A percentile compares a stretch with the other conserved stretches of the same genome.
These are phyloP conservation scores for Cryptotis parvus DNA, from an alignment of 2,113 vertebrate species.

Conservation along the genomic window DNA sequence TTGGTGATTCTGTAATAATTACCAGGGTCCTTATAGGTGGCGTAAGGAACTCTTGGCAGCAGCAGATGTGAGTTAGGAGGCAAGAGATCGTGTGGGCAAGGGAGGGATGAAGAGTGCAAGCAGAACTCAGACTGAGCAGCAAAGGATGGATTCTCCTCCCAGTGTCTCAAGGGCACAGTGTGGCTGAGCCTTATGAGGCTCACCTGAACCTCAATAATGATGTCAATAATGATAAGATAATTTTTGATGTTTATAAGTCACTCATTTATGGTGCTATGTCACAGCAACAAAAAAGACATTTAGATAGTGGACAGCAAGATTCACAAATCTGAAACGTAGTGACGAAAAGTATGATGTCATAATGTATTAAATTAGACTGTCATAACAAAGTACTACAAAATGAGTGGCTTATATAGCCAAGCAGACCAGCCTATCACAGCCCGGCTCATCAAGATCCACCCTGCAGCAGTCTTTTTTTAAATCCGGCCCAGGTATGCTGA, in stretches of 20 bases:
- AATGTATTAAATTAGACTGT: not conserved
- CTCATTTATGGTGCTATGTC: not conserved
- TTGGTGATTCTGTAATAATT: not conserved
- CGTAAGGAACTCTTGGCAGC: not conserved
- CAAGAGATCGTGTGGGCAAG: not conserved
- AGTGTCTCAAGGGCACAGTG: not conserved
- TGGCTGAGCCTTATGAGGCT: not conserved
- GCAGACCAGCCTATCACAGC: too few relatives aligned
- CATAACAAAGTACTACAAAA: too few relatives aligned
- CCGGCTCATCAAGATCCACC: too few relatives aligned
- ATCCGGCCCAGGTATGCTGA: too few relatives aligned
- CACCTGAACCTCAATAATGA: not conserved
- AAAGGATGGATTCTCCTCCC: not conserved
- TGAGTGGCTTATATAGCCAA: too few relatives aligned
- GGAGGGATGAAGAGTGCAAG: fast-evolving
- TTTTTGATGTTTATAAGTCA: not conserved
- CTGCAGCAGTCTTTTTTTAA: too few relatives aligned
- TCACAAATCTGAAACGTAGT: not conserved
- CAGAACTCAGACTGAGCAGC: not conserved
- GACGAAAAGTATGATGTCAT: not conserved
- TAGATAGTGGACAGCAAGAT: not conserved
- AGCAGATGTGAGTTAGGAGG: not conserved
- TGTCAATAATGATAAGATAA: not conserved
- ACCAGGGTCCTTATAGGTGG: not conserved
- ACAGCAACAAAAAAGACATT: not conserved